Evolutionary conservation across 2,888 invertebrate genomes (phyloP).

Genomic region (Drosophila anomalata): DNA sequence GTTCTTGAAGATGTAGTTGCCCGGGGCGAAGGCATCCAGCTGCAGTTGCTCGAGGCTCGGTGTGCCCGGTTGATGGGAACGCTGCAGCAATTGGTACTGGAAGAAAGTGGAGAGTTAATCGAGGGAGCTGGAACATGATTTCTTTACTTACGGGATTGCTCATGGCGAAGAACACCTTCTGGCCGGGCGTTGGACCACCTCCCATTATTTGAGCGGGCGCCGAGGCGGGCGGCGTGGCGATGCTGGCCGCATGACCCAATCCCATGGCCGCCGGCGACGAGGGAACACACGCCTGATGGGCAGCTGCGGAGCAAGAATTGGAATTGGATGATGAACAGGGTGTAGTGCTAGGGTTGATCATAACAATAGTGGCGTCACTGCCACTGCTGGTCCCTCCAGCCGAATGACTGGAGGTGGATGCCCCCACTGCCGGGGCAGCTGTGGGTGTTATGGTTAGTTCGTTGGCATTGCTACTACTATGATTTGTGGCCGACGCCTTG

Average conservation of each 20-base stretch:
- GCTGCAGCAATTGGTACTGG: conserved; percentile 69
- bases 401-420: conserved; percentile 5
- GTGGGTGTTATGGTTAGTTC: conserved; percentile 72
- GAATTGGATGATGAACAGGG: conserved; percentile 34
- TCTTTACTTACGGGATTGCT: conserved; percentile 78
- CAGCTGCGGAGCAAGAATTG: conserved; percentile 65
- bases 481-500: conserved; percentile 48
- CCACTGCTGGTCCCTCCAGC: conserved; percentile 35
- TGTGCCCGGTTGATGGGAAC: conserved; percentile 63
- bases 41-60: conserved; percentile 62
- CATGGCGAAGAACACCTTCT: conserved; percentile 80
- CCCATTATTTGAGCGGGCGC: conserved; percentile 75
- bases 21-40: conserved; percentile 42
- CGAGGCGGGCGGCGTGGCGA: conserved; percentile 71
- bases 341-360: conserved; percentile 31
- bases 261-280: conserved; percentile 75
- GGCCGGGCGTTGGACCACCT: conserved; percentile 63
- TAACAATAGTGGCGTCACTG: conserved; percentile 46
- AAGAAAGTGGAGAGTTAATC: neutral
- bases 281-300: conserved; percentile 71
- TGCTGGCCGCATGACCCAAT: conserved; percentile 64
- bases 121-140: neutral
- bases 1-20: conserved; percentile 80
- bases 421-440: conserved; percentile 44
- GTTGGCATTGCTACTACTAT: conserved; percentile 61